Conservation (phyloP, 2,113 vertebrate species). For the Rana temporaria region DNA sequence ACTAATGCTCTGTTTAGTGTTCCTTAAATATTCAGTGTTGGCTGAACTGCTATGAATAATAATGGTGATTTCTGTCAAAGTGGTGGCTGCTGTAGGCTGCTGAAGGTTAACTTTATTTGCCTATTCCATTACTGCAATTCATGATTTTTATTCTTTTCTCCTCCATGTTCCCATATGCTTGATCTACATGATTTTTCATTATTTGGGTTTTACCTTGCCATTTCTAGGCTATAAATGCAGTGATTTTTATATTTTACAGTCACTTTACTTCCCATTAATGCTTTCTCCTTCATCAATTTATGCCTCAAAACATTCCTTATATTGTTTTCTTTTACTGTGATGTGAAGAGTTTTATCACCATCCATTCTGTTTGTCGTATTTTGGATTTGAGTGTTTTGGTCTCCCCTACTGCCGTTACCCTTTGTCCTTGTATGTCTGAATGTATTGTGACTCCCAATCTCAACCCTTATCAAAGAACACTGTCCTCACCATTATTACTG, state of each 20-base stretch:
- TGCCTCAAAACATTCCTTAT: too few relatives aligned
- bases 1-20: too few relatives aligned
- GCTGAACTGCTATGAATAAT: too few relatives aligned
- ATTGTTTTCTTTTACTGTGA: background rate
- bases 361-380: background rate
- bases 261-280: background rate
- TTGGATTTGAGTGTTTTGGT: background rate
- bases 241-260: background rate
- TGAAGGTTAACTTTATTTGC: background rate
- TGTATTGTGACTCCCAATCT: background rate
- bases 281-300: too few relatives aligned
- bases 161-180: background rate
- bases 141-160: background rate
- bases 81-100: conserved; percentile 37
- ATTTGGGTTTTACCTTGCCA: background rate
- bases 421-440: background rate
- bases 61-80: background rate
- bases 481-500: conserved; percentile 60
- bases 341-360: background rate
- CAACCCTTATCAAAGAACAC: background rate
- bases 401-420: background rate
- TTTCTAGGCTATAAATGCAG: background rate
- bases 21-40: too few relatives aligned
- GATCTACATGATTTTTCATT: background rate
- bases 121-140: background rate